Base-by-base conservation (phyloP, 2,113 vertebrate species). In the Cygnus atratus region DNA sequence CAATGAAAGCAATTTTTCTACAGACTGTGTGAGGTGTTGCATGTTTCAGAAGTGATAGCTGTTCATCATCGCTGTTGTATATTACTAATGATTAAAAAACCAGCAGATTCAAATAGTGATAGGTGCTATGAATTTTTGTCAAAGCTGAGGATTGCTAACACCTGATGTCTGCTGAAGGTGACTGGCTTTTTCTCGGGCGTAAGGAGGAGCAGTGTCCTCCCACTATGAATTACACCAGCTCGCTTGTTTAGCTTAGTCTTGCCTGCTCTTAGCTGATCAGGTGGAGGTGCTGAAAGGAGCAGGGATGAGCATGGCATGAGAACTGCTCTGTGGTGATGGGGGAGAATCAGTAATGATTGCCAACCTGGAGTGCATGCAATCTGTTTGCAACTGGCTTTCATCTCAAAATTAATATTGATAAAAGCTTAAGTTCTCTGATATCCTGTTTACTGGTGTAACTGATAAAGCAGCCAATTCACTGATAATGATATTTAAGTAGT, bases 401-500 rank as follows among this genome's bases (percentile, higher is more conserved):
- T 96, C 76, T 90, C 65, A 41, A 0, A 83, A 57, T 77, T 91
- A 79, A 90, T 85, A 59, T 71, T 94, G 92, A 96, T 96, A 96
- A 91, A 91, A 94, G 67, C 88, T 89, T 17, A 14, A 74, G 50
- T 63, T 72, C n/a, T 74, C 28, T 43, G 88, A 93, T 93, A 91
- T 81, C 76, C 84, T 87, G 70, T 87, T 96, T 95, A 95, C 91
- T 63, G 77, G 59, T 71, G 65, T 67, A 68, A 35, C 94, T 97
- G 94, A 97, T 97, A 97, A 97, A 93, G 67, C 50, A 50, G 50
- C 65, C 78, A 96, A 94, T 93, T 90, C 59, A 78, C 94, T 97
- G 97, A 97, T 98, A 96, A 63, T 59, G 7, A 26, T 97, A 95
- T 98, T 97, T 97, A 95, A 95, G 59, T 71, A 95, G 95, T 54